These are phyloP conservation scores for Eurois occulta DNA, from an alignment of 2,888 invertebrate genomes.

Conservation along the genomic window DNA sequence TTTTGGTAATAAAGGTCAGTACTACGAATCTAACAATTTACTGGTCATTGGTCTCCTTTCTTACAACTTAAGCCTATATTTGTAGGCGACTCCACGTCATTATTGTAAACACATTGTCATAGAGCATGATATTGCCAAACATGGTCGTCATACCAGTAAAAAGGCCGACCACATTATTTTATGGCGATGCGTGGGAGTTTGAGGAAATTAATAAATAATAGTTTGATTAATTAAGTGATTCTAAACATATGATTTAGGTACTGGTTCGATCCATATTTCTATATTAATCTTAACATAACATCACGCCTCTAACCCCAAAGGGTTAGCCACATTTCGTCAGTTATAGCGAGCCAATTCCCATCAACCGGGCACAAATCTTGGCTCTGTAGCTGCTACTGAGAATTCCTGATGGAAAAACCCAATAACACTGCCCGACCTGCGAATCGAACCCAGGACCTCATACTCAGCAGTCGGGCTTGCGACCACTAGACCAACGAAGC, in stretches of 20 bases:
- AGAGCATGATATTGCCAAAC: conserved; percentile 15
- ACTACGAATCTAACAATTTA: neutral
- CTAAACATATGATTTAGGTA: conserved; percentile 8
- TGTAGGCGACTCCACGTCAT: neutral
- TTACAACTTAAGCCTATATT: neutral
- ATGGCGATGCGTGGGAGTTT: conserved; percentile 45
- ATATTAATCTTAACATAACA: neutral
- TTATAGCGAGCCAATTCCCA: too few species aligned
- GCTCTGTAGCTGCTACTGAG: too few species aligned
- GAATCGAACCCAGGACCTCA: too few species aligned
- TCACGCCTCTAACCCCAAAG: too few species aligned
- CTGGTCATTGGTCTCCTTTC: neutral
- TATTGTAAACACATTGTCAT: neutral
- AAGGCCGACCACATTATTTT: conserved; percentile 21
- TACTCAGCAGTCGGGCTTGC: too few species aligned
- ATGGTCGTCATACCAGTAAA: conserved; percentile 13
- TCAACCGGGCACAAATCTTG: too few species aligned
- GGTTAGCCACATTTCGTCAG: too few species aligned
- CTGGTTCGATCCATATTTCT: neutral
- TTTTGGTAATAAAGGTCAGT: neutral
- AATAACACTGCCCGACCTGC: too few species aligned
- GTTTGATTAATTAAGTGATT: conserved; percentile 38
- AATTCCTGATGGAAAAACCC: too few species aligned
- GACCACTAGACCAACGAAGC: too few species aligned
- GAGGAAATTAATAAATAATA: conserved; percentile 28